phyloP scores from a whole-genome alignment of 2,113 vertebrate genomes.

The Ginglymostoma cirratum region DNA sequence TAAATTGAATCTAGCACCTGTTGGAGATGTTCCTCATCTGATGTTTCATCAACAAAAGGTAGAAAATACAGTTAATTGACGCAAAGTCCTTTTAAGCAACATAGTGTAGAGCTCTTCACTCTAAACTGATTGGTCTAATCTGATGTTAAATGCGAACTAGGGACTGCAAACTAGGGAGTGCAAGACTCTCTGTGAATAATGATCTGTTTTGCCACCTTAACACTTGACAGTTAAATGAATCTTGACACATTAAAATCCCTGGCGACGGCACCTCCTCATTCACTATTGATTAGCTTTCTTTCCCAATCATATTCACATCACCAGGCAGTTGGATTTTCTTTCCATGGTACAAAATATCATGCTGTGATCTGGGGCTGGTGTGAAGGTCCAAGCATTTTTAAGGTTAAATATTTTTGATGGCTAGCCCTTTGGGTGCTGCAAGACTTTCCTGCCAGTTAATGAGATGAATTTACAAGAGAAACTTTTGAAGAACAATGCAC shows the following conservation, averaged over 20 bases:
- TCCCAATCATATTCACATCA: constrained; percentile 44
- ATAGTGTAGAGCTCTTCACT: neutral
- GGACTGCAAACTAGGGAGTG: neutral
- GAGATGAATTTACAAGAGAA: constrained; percentile 33
- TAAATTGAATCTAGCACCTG: neutral
- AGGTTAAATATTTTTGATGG: constrained; percentile 31
- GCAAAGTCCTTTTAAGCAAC: neutral
- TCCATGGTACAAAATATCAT: neutral
- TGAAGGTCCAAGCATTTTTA: constrained; percentile 20
- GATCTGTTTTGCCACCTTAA: constrained; percentile 32
- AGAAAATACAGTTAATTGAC: neutral
- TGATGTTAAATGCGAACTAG: neutral
- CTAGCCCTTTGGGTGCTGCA: neutral
- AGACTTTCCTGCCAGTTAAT: constrained; percentile 23
- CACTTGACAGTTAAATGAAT: constrained; percentile 45
- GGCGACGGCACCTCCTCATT: constrained; percentile 51
- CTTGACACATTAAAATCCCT: constrained; percentile 49
- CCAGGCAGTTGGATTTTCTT: constrained; percentile 8
- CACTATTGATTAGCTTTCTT: constrained; percentile 50
- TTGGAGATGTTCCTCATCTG: neutral
- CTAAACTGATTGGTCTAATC: neutral
- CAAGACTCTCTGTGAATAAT: constrained; percentile 10
- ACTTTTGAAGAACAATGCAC: constrained; percentile 24
- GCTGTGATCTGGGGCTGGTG: neutral
- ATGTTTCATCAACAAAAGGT: neutral